phyloP scores from a whole-genome alignment of 2,888 invertebrate genomes.

The Drymonia ruficornis region DNA sequence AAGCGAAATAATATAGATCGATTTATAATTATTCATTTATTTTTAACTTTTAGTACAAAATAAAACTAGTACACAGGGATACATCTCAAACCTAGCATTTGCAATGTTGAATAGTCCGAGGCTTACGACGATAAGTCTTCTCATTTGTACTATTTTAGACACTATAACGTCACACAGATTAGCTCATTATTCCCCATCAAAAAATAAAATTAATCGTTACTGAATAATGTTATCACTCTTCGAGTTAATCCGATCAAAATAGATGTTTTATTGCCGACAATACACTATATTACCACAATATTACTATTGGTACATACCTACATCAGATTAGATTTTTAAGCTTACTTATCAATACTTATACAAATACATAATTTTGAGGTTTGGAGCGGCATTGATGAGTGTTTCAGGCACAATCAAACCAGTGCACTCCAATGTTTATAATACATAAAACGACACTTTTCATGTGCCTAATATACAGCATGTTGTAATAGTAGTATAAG shows the following conservation, averaged over 20 bases:
- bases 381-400: conserved; percentile 83
- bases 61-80: conserved; percentile 86
- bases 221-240: conserved; percentile 84
- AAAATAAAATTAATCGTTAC: conserved; percentile 77
- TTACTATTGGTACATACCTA: conserved; percentile 67
- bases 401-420: conserved; percentile 83
- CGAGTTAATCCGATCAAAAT: conserved; percentile 67
- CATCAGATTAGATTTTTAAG: conserved; percentile 66
- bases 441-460: conserved; percentile 65
- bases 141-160: conserved; percentile 86
- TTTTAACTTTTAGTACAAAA: conserved; percentile 86
- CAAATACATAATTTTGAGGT: conserved; percentile 82
- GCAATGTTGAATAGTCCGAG: conserved; percentile 84
- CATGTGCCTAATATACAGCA: conserved; percentile 11
- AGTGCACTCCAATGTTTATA: conserved; percentile 77
- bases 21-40: conserved; percentile 80
- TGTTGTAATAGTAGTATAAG: conserved; percentile 4
- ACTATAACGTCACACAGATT: conserved; percentile 83
- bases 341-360: conserved; percentile 64
- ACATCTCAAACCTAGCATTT: conserved; percentile 85
- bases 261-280: conserved; percentile 61
- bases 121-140: conserved; percentile 86
- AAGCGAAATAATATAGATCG: conserved; percentile 23
- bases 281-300: conserved; percentile 66
- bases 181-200: conserved; percentile 78